Conservation (phyloP, 2,113 vertebrate species). For the Thermophis baileyi region DNA sequence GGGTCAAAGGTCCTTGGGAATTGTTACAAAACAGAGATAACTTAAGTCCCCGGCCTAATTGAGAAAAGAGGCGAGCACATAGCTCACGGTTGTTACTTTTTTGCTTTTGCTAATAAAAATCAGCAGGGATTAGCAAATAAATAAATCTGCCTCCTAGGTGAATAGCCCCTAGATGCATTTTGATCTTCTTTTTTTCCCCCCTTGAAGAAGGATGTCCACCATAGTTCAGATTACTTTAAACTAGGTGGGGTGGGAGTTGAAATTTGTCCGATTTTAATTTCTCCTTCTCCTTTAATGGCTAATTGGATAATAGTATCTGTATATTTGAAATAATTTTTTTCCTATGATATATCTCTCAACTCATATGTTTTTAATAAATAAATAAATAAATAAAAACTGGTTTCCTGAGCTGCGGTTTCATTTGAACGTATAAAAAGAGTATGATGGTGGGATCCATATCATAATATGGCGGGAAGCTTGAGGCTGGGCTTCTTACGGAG, state of each 20-base stretch:
- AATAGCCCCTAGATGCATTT: constrained; percentile 32
- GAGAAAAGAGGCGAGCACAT: constrained; percentile 40
- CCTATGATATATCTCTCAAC: constrained; percentile 51
- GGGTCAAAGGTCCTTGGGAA: constrained; percentile 74
- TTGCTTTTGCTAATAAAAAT: constrained; percentile 11
- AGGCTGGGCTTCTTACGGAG: background rate
- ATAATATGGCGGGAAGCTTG: background rate
- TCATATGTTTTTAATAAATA: constrained; percentile 59
- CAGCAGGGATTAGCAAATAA: constrained; percentile 30
- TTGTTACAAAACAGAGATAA: constrained; percentile 61
- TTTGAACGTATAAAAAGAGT: background rate
- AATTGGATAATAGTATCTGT: constrained; percentile 61
- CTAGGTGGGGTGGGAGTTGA: background rate
- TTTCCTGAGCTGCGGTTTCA: constrained; percentile 37
- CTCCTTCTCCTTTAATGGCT: constrained; percentile 41
- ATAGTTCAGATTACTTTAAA: constrained; percentile 52
- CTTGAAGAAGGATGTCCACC: constrained; percentile 35
- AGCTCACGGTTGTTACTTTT: constrained; percentile 28
- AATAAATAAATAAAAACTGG: constrained; percentile 57
- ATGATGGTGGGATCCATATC: background rate
- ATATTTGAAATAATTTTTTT: constrained; percentile 67
- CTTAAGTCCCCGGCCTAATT: constrained; percentile 47
- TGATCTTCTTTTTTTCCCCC: constrained; percentile 19
- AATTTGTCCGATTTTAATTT: constrained; percentile 25
- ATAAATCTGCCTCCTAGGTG: constrained; percentile 29